A percentile compares a stretch with the other conserved stretches of the same genome.
phyloP scores from a whole-genome alignment of 2,797 vertebrate genomes.

The Apodemus agrarius region DNA sequence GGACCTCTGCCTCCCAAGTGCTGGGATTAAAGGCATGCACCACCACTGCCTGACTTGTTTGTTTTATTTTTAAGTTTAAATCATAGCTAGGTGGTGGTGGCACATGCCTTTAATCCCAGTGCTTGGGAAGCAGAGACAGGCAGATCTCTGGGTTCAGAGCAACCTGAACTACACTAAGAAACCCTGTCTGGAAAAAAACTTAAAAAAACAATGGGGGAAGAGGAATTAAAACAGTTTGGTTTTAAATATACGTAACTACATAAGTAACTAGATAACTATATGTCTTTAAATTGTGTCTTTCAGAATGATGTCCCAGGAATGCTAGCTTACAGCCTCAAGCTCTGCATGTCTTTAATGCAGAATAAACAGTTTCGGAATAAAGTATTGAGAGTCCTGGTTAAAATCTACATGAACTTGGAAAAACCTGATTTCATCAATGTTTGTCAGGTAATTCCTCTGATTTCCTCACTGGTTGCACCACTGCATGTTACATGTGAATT shows the following conservation, averaged over 20 bases:
- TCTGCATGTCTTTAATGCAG: slow-evolving; percentile 99
- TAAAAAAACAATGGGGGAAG: not conserved
- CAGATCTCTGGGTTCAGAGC: not conserved
- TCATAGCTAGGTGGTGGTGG: not conserved
- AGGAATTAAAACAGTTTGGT: not conserved
- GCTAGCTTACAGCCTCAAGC: slow-evolving; percentile 98
- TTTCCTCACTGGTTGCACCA: not conserved
- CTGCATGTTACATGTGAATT: not conserved
- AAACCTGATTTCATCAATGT: slow-evolving; percentile 99
- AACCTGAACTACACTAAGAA: not conserved
- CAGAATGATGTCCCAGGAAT: slow-evolving; percentile 98
- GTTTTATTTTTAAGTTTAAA: not conserved
- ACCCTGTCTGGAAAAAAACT: not conserved
- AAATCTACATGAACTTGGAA: slow-evolving; percentile 99
- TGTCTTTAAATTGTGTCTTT: slow-evolving; percentile 73
- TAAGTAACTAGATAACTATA: not conserved
- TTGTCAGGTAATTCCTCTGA: slow-evolving; percentile 92
- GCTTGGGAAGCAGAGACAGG: not conserved
- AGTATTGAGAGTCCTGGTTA: slow-evolving; percentile 96
- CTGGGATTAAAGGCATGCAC: no score
- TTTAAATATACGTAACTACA: not conserved
- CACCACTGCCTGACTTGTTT: not conserved
- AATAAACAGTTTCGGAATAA: slow-evolving; percentile 99
- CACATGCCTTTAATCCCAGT: not conserved
- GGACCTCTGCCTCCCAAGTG: no score